Conservation (phyloP, 2,797 vertebrate genomes). For the Microchirus variegatus region DNA sequence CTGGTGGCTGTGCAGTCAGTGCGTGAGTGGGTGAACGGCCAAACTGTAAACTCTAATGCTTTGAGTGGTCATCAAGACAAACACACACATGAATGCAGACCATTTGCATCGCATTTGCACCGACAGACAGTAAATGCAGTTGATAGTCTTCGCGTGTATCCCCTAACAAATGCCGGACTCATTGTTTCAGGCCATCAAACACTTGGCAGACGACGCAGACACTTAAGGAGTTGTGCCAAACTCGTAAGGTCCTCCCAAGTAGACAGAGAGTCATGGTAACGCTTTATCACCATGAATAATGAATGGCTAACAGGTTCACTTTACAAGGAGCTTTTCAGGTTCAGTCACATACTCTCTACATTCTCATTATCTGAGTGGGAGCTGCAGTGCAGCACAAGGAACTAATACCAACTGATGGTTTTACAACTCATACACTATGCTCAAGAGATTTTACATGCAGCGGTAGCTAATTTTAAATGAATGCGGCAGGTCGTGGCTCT, state of each 20-base stretch:
- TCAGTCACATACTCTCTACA: constrained; percentile 59
- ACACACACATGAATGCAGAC: too few species aligned
- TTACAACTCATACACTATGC: constrained; percentile 13
- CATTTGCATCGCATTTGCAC: constrained; percentile 84
- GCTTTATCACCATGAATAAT: constrained; percentile 80
- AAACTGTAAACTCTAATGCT: too few species aligned
- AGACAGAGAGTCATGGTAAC: constrained; percentile 73
- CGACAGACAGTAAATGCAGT: constrained; percentile 84
- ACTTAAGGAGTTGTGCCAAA: constrained; percentile 63
- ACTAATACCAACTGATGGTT: constrained; percentile 36
- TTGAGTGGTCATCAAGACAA: too few species aligned
- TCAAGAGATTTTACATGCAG: neutral
- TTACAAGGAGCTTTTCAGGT: constrained; percentile 79
- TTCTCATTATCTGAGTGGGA: constrained; percentile 65
- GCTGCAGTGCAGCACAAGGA: constrained; percentile 27
- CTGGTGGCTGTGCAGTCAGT: too few species aligned
- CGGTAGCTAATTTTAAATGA: constrained; percentile 3
- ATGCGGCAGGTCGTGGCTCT: neutral
- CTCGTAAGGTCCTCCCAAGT: constrained; percentile 67
- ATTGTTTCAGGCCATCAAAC: constrained; percentile 84
- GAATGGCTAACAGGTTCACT: constrained; percentile 74
- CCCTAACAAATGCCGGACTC: constrained; percentile 87
- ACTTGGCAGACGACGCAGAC: constrained; percentile 74
- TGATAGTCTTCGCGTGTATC: constrained; percentile 87
- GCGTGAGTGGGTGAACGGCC: too few species aligned